Evolutionary conservation across 2,888 invertebrate species (phyloP).

Genomic region (Acleris literana): DNA sequence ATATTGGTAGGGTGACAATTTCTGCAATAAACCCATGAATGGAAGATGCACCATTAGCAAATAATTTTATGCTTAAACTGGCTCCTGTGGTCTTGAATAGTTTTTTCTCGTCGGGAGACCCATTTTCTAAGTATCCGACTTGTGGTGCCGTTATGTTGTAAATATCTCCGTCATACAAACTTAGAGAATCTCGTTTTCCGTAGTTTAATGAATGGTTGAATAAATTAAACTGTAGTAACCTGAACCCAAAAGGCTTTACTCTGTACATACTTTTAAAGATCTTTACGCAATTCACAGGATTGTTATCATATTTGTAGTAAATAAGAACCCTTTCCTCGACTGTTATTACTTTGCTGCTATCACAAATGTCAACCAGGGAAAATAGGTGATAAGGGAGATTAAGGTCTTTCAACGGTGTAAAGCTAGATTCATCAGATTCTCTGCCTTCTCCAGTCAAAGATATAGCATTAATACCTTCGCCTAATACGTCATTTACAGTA

Average conservation of each 20-base stretch:
- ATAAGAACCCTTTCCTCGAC: constrained; percentile 95
- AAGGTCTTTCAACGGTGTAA: constrained; percentile 91
- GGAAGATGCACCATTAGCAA: constrained; percentile 97
- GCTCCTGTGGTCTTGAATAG: constrained; percentile 90
- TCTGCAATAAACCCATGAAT: constrained; percentile 98
- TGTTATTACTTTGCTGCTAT: constrained; percentile 94
- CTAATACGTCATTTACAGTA: constrained; percentile 90
- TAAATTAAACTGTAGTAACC: constrained; percentile 95
- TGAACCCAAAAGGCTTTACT: constrained; percentile 94
- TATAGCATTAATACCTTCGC: constrained; percentile 94
- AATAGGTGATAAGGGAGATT: constrained; percentile 95
- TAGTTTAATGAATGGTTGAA: constrained; percentile 93
- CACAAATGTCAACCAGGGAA: constrained; percentile 98
- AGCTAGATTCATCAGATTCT: constrained; percentile 94
- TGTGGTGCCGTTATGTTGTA: constrained; percentile 91
- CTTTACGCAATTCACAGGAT: constrained; percentile 98
- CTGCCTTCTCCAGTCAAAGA: constrained; percentile 96
- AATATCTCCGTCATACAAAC: constrained; percentile 95
- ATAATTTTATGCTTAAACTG: constrained; percentile 94
- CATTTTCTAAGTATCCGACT: constrained; percentile 89
- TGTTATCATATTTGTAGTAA: constrained; percentile 98
- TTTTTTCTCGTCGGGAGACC: constrained; percentile 87
- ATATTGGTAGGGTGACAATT: constrained; percentile 96
- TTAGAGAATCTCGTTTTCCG: constrained; percentile 92
- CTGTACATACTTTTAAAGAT: constrained; percentile 94